Evolutionary conservation across 2,113 vertebrate species (phyloP).

Genomic region (Lepisosteus oculatus): DNA sequence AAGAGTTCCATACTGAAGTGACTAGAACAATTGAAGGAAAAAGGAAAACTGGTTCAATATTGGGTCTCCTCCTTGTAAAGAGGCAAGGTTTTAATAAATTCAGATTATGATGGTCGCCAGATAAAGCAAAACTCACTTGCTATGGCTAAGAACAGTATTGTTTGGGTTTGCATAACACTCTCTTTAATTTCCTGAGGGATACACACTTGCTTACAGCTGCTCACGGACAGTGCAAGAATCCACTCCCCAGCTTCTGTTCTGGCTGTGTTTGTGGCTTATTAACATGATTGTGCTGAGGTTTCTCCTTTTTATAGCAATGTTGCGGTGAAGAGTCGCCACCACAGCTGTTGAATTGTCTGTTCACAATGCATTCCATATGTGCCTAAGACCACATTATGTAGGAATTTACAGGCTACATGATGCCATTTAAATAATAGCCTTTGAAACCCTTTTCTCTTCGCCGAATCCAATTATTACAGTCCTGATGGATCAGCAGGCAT

Average conservation of each 20-base stretch:
- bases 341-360: slow-evolving; percentile 40
- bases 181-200: slow-evolving; percentile 30
- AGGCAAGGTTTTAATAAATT: too few species aligned
- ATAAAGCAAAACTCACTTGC: background rate
- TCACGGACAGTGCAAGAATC: slow-evolving; percentile 10
- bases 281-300: slow-evolving; percentile 47
- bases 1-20: too few species aligned
- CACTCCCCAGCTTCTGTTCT: slow-evolving; percentile 30
- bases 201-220: slow-evolving; percentile 19
- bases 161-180: slow-evolving; percentile 11
- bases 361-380: slow-evolving; percentile 45
- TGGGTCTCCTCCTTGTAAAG: too few species aligned
- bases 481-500: slow-evolving; percentile 21
- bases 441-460: slow-evolving; percentile 23
- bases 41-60: too few species aligned
- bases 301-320: slow-evolving; percentile 33
- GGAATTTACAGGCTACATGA: slow-evolving; percentile 35
- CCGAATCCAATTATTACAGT: slow-evolving; percentile 16
- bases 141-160: background rate
- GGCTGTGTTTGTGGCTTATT: slow-evolving; percentile 49
- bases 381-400: slow-evolving; percentile 29
- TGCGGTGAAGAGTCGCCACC: slow-evolving; percentile 44
- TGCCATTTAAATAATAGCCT: slow-evolving; percentile 27
- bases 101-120: background rate
- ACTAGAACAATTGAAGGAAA: too few species aligned